A percentile compares a stretch with the other conserved stretches of the same genome.
phyloP scores from a whole-genome alignment of 2,797 vertebrate genomes.

The Trachurus trachurus region DNA sequence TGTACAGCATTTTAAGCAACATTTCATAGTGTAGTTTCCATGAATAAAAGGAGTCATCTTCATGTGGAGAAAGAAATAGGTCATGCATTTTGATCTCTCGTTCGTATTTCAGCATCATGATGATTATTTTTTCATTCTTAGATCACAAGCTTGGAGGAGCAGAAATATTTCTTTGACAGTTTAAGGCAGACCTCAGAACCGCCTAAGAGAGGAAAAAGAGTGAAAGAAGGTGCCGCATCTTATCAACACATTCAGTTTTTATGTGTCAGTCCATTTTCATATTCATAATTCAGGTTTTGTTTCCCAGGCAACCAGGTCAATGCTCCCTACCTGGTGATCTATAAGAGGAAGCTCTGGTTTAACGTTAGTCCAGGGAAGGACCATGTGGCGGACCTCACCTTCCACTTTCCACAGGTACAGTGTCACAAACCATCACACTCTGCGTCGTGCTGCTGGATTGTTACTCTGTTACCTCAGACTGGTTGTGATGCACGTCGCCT shows the following conservation, averaged over 20 bases:
- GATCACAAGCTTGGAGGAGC: conserved; percentile 90
- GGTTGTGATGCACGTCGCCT: not conserved
- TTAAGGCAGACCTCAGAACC: conserved; percentile 88
- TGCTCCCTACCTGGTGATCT: conserved; percentile 88
- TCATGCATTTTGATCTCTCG: not conserved
- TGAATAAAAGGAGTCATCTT: not conserved
- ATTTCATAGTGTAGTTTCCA: conserved; percentile 2
- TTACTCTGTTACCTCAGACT: not conserved
- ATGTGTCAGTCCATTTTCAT: not conserved
- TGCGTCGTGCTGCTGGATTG: not conserved
- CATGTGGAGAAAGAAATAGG: not conserved
- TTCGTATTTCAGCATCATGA: not conserved
- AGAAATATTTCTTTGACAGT: conserved; percentile 95
- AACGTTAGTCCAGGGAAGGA: conserved; percentile 93
- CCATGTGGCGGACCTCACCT: conserved; percentile 89
- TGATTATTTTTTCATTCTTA: conserved; percentile 60
- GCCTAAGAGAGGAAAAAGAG: conserved; percentile 87
- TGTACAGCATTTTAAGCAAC: too few species aligned
- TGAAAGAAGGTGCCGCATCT: conserved; percentile 87
- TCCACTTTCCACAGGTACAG: conserved; percentile 96
- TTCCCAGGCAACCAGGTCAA: conserved; percentile 74
- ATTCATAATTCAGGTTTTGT: conserved; percentile 23
- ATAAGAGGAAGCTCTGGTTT: conserved; percentile 97
- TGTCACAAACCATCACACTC: not conserved
- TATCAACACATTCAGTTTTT: not conserved